These are phyloP conservation scores for Hemaris fuciformis DNA, from an alignment of 2,888 invertebrate species.

Conservation along the genomic window DNA sequence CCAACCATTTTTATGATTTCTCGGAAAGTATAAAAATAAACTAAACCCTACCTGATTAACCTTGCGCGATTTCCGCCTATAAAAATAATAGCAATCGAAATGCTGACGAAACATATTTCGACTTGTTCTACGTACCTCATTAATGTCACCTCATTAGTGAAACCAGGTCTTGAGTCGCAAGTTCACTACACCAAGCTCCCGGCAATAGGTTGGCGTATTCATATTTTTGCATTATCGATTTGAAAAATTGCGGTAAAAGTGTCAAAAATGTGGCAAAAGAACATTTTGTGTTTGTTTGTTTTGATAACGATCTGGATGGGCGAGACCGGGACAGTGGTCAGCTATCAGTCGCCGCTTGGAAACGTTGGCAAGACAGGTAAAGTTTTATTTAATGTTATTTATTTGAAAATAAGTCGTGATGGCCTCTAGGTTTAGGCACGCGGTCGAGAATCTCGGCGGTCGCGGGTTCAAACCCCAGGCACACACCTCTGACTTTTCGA, in stretches of 20 bases:
- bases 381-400: background rate
- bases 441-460: too few species aligned
- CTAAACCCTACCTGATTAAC: background rate
- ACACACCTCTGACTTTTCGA: too few species aligned
- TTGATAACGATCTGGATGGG: conserved; percentile 62
- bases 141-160: conserved; percentile 43
- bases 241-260: conserved; percentile 22
- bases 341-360: conserved; percentile 50
- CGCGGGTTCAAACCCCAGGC: too few species aligned
- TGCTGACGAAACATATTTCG: background rate
- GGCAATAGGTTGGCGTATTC: conserved; percentile 5
- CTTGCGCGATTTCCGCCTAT: background rate
- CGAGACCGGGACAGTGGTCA: conserved; percentile 56
- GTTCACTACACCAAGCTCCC: conserved; percentile 8
- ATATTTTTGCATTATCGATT: conserved; percentile 11
- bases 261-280: conserved; percentile 55
- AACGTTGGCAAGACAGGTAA: conserved; percentile 60
- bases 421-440: too few species aligned
- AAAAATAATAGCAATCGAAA: background rate
- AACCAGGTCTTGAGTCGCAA: conserved; percentile 22
- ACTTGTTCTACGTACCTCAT: conserved; percentile 1
- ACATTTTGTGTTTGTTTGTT: conserved; percentile 47
- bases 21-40: too few species aligned
- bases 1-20: background rate
- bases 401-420: too few species aligned